These are phyloP conservation scores for Neopipo cinnamomea DNA, from an alignment of 2,113 vertebrate genomes.

Conservation along the genomic window DNA sequence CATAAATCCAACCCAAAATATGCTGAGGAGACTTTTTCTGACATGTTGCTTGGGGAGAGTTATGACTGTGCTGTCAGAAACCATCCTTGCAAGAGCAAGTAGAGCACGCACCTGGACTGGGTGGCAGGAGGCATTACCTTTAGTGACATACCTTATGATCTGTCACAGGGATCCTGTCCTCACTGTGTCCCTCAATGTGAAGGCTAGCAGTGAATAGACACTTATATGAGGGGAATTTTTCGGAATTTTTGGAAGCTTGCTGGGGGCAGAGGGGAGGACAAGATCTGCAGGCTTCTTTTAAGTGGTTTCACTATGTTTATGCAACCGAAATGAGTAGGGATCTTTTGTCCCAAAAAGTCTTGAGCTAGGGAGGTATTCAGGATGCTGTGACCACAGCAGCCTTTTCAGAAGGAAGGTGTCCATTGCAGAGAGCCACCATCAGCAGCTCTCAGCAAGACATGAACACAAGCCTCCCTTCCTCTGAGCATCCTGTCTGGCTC, in stretches of 20 bases:
- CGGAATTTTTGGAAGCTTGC: not conserved
- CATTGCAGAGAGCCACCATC: not conserved
- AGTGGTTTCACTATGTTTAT: not conserved
- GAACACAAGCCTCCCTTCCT: not conserved
- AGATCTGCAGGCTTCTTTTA: not conserved
- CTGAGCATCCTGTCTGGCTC: not conserved
- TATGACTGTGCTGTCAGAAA: not conserved
- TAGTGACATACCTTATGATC: not conserved
- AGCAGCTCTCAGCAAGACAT: not conserved
- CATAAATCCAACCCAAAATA: not conserved
- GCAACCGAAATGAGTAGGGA: not conserved
- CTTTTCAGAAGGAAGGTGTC: not conserved
- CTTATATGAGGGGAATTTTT: not conserved
- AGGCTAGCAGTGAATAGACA: not conserved
- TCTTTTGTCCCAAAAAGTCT: not conserved
- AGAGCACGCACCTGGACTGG: rapidly evolving
- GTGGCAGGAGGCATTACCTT: not conserved
- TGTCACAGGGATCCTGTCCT: not conserved
- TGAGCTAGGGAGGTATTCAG: not conserved
- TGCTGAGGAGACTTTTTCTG: not conserved
- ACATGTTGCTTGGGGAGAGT: rapidly evolving
- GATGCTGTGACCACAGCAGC: not conserved
- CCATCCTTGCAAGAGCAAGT: not conserved
- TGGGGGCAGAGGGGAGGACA: not conserved
- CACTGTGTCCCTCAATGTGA: not conserved